These are phyloP conservation scores for Syngnathus floridae DNA, from an alignment of 2,113 vertebrate species.

Conservation along the genomic window DNA sequence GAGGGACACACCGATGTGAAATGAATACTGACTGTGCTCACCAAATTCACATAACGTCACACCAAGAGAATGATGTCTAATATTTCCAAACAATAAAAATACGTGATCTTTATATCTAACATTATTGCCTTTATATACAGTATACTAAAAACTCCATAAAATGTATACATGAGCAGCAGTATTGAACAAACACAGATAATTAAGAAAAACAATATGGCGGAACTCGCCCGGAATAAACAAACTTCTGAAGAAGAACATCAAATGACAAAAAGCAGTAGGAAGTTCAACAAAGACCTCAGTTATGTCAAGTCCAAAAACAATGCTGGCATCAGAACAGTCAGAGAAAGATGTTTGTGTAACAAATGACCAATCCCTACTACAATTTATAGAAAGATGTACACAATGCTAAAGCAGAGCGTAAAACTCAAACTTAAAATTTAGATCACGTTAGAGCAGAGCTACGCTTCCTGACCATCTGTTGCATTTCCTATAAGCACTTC, in stretches of 20 bases:
- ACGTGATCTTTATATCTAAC: no score
- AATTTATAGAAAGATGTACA: neutral
- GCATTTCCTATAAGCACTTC: slow-evolving; percentile 10
- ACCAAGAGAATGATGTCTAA: neutral
- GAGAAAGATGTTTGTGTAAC: neutral
- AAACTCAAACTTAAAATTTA: slow-evolving; percentile 17
- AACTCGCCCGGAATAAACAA: neutral
- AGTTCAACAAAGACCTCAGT: neutral
- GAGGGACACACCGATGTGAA: slow-evolving; percentile 20
- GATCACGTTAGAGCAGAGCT: slow-evolving; percentile 6
- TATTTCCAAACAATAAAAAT: no score
- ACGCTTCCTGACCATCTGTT: slow-evolving; percentile 34
- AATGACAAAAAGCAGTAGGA: neutral
- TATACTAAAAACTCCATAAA: no score
- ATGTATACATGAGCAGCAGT: no score
- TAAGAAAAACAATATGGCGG: neutral
- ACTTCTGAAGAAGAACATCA: neutral
- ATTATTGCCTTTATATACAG: no score
- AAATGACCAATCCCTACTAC: neutral
- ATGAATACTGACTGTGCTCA: slow-evolving; percentile 30
- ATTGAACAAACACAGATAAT: neutral
- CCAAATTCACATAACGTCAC: neutral
- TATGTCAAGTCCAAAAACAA: neutral
- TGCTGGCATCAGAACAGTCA: neutral
- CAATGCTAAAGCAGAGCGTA: neutral